These are phyloP conservation scores for Pantherophis guttatus DNA, from an alignment of 2,113 vertebrate species.

Conservation along the genomic window DNA sequence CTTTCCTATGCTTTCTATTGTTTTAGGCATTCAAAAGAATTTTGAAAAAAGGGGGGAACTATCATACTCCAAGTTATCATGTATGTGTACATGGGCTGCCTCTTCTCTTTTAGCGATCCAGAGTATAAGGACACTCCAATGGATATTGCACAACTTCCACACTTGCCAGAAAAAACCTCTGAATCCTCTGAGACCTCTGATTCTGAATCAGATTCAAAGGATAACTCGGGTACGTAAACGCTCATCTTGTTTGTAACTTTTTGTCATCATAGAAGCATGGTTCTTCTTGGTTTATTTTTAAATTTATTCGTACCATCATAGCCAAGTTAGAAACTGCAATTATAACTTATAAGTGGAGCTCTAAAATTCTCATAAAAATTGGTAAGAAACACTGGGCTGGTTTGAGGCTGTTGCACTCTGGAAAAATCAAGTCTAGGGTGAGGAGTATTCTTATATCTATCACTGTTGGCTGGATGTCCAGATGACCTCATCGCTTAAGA, in stretches of 20 bases:
- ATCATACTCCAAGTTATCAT: conserved; percentile 31
- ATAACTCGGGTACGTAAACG: conserved; percentile 88
- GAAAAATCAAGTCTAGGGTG: background rate
- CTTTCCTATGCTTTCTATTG: conserved; percentile 43
- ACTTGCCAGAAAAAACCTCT: conserved; percentile 91
- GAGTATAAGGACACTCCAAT: conserved; percentile 97
- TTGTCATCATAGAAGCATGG: background rate
- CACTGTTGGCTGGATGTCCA: background rate
- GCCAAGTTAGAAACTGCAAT: background rate
- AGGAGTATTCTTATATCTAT: background rate
- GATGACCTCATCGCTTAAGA: background rate
- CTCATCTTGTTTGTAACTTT: background rate
- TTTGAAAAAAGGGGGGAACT: conserved; percentile 31
- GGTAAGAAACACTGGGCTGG: background rate
- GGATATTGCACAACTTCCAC: conserved; percentile 94
- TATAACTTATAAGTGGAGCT: conserved; percentile 2
- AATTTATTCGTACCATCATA: background rate
- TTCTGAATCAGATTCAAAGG: conserved; percentile 96
- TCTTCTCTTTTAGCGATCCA: conserved; percentile 76
- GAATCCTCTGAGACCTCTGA: conserved; percentile 96
- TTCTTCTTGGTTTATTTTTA: background rate
- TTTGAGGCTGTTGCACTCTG: background rate
- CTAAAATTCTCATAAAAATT: conserved; percentile 1
- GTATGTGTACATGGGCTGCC: conserved; percentile 40
- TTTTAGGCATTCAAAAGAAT: conserved; percentile 41